Conservation (phyloP, 2,797 vertebrate species). For the Sarcoramphus papa region DNA sequence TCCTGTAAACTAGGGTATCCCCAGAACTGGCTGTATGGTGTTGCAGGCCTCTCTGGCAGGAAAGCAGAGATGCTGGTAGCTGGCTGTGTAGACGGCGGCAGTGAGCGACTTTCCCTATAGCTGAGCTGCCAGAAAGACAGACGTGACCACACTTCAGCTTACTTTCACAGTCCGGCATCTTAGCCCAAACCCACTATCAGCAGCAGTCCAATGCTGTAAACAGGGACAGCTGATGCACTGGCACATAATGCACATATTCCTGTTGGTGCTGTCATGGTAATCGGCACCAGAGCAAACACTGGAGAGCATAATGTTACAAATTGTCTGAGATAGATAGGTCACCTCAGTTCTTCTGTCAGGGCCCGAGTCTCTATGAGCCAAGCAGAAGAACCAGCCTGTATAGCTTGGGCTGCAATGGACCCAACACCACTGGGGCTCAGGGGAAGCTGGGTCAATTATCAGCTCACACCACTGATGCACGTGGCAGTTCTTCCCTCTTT, state of each 20-base stretch:
- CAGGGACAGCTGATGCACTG: neutral
- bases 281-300: neutral
- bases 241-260: neutral
- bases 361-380: neutral
- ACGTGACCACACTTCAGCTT: neutral
- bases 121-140: neutral
- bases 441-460: neutral
- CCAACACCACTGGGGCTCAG: accelerated
- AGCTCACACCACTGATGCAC: neutral
- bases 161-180: neutral
- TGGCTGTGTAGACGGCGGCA: neutral
- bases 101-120: neutral
- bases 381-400: neutral
- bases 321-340: neutral
- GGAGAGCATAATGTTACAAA: neutral
- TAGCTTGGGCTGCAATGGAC: neutral
- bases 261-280: neutral
- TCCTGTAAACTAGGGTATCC: neutral
- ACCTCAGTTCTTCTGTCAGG: neutral
- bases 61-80: neutral
- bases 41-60: neutral
- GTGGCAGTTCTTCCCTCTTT: neutral
- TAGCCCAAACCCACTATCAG: neutral
- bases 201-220: neutral
- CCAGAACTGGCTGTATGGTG: neutral